Evolutionary conservation across 2,797 vertebrate genomes (phyloP), one percentile per base, ranked within the genome.

Genomic region (Dendrocincla tyrannina): DNA sequence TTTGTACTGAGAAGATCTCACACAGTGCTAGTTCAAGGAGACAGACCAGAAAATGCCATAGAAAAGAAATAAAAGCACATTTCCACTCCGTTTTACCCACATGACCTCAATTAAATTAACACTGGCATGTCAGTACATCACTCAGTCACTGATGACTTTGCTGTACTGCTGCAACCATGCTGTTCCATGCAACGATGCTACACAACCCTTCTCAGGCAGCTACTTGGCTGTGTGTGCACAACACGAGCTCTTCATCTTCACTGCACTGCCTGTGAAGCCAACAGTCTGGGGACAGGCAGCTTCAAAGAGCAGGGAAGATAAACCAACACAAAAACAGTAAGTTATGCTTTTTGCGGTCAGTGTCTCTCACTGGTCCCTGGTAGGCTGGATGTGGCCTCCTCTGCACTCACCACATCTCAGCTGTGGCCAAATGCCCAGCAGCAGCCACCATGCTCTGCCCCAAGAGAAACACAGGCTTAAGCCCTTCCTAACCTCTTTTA

Each of bases 341-440:
- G 7, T 49, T 60, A 53, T 47, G 41, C 35, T 47, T 37, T 62
- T 37, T 56, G 30, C 16, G 46, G 56, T 52, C 56, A 69, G 11
- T 25, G 41, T 49, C n/a, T 88, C 63, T 24, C 41, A 7, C 28
- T 47, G 46, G 47, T 52, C 53, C 11, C 32, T 47, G n/a, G 46
- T 42, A 53, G 41, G 30, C 41, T 66, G n/a, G 5, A 41, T 41
- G 15, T 68, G 68, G 25, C 62, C 80, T 58, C 9, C 62, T 47
- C 66, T 78, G 72, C 42, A 20, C 68, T 68, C 67, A 59, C 2
- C 4, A 0, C 5, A 68, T 32, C 42, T 37, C 3, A 0, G 6
- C 2, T 3, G 4, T 0, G 4, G 37, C 37, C 28, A 10, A 24
- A 63, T 47, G 33, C 25, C 58, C 44, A 55, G 30, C 46, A 41